Evolutionary conservation across 2,888 invertebrate genomes (phyloP).

Genomic region (Dolomedes plantarius): DNA sequence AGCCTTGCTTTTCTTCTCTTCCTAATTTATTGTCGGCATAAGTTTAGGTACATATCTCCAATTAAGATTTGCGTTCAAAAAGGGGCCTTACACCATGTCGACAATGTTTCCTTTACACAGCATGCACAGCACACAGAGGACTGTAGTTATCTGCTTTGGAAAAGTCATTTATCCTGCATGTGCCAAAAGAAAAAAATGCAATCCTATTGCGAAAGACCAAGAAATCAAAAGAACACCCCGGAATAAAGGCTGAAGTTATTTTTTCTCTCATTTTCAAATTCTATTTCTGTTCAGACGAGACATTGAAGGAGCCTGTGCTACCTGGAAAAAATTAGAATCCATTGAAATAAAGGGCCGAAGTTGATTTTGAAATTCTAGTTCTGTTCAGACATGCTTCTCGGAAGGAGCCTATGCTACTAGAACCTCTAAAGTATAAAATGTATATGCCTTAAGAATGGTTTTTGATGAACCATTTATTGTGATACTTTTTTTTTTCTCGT

Average conservation of each 20-base stretch:
- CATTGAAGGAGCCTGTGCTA: no score
- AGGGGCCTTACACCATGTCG: slow-evolving; percentile 38
- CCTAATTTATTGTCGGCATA: slow-evolving; percentile 6
- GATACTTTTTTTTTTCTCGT: background rate
- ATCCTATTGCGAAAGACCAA: background rate
- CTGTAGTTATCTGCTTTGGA: background rate
- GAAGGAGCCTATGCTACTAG: background rate
- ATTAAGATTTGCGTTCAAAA: slow-evolving; percentile 34
- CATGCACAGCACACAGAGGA: background rate
- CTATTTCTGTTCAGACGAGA: no score
- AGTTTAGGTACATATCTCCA: slow-evolving; percentile 24
- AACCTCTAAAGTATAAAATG: background rate
- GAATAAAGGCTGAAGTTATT: no score
- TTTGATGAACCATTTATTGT: background rate
- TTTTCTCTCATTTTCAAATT: no score
- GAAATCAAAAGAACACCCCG: no score
- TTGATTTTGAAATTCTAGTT: no score
- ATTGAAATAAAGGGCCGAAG: no score
- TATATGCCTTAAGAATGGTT: background rate
- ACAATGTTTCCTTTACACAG: background rate
- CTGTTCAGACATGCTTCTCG: no score
- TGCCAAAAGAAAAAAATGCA: background rate
- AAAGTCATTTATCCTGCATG: background rate
- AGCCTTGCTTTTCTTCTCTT: slow-evolving; percentile 19
- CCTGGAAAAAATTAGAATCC: no score